Conservation (phyloP, 2,888 invertebrate genomes). For the Ectemnius continuus region DNA sequence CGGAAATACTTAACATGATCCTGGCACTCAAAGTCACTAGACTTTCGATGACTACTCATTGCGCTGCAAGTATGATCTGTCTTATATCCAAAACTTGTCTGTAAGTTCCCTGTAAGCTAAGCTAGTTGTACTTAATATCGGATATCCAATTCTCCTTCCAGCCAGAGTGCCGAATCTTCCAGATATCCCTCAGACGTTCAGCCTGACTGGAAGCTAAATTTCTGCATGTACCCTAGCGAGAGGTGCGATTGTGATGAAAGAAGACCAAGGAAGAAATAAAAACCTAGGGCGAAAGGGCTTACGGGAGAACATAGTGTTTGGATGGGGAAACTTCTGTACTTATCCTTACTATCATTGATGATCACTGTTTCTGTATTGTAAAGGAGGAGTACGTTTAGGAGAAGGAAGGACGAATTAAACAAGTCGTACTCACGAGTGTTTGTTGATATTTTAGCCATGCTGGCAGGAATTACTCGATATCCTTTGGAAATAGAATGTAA, state of each 20-base stretch:
- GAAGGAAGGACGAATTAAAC: too few relatives aligned
- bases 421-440: too few relatives aligned
- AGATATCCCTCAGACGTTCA: not conserved
- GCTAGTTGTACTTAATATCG: constrained; percentile 35
- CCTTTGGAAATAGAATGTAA: too few relatives aligned
- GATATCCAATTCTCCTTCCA: constrained; percentile 27
- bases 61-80: constrained; percentile 24
- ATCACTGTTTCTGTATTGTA: too few relatives aligned
- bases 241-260: not conserved
- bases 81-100: not conserved
- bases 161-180: not conserved
- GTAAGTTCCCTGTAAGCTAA: not conserved
- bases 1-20: constrained; percentile 37
- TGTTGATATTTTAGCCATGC: too few relatives aligned
- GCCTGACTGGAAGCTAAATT: constrained; percentile 1
- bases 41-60: constrained; percentile 37
- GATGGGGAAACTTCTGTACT: not conserved
- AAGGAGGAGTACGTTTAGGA: too few relatives aligned
- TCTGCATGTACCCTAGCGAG: constrained; percentile 23
- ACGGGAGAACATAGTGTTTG: not conserved
- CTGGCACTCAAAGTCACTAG: not conserved
- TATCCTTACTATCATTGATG: not conserved
- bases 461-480: too few relatives aligned
- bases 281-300: not conserved
- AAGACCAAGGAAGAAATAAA: not conserved